phyloP scores from a whole-genome alignment of 2,797 vertebrate genomes.

The Hyperoplus immaculatus region DNA sequence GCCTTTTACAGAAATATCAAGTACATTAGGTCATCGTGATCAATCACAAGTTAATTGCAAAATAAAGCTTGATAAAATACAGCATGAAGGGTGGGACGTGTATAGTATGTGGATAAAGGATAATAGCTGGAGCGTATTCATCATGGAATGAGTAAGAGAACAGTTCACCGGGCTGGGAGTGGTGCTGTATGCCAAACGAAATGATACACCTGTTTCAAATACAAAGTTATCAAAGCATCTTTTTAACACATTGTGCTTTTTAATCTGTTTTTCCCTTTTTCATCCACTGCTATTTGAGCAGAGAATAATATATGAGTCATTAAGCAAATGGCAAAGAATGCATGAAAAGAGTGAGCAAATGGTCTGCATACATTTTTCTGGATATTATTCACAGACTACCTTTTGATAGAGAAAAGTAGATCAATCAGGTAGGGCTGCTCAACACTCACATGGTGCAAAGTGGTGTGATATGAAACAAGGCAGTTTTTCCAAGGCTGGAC shows the following conservation, averaged over 20 bases:
- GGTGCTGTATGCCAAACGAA: constrained; percentile 9
- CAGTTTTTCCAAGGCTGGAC: not conserved
- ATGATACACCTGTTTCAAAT: not conserved
- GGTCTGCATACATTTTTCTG: not conserved
- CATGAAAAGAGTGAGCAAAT: not conserved
- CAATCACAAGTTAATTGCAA: constrained; percentile 15
- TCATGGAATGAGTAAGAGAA: constrained; percentile 50
- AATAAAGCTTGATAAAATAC: constrained; percentile 30
- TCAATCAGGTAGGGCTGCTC: not conserved
- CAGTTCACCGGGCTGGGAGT: constrained; percentile 40
- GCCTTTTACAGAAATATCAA: not conserved
- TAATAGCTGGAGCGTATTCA: constrained; percentile 17
- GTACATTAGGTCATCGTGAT: constrained; percentile 2
- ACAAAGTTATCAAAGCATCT: not conserved
- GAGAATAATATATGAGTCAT: not conserved
- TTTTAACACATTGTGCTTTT: not conserved
- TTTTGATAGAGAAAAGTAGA: not conserved
- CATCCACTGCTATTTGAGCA: not conserved
- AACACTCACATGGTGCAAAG: constrained; percentile 14
- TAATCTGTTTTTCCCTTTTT: not conserved
- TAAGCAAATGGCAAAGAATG: not conserved
- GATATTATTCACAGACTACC: not conserved
- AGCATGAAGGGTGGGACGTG: constrained; percentile 42
- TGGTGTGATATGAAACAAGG: not conserved
- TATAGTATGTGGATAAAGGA: constrained; percentile 24